Base-by-base conservation (phyloP, 2,888 invertebrate genomes). In the Macrophya annulata region DNA sequence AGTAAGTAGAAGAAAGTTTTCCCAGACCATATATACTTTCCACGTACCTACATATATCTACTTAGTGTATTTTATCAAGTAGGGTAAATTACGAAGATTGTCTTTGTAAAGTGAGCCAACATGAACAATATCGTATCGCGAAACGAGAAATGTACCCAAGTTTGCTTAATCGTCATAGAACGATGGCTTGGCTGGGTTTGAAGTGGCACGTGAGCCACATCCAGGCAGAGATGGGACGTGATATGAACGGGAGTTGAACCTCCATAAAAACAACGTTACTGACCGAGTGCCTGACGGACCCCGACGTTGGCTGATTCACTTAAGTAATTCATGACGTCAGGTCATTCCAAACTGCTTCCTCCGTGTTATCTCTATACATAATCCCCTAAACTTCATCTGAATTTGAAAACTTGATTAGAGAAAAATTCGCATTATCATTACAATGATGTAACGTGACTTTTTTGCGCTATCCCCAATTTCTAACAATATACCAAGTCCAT, bases 151-250 rank as follows among this genome's bases (percentile, higher is more conserved):
- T 10, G 25, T 68, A 68, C 37, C 68, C 68, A 68, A 68, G 68
- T 68, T 68, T 68, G 37, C 68, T 68, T 68, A 68, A 68, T 68
- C 68, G 37, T 68, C 31, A 37, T 37, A 68, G 31, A 37, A 37
- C 68, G 68, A 68, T 68, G 68, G 68, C 37, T 37, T 10, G 37
- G 37, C 68, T 37, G 68, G 68, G 68, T 68, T 68, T 68, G 37
- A 37, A 68, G 68, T 68, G 37, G 68, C 37, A 68, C 68, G 68
- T 68, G 68, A 68, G 68, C 37, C 68, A 37, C 68, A 68, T 25
- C 62, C 37, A 68, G 37, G 37, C 17, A 68, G 68, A 68, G 68
- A 68, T 68, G 37, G 68, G 15, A 68, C 68, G 68, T 37, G 68
- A 68, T 68, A 12, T 68, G 37, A 68, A 37, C 68, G 37, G 37